A percentile compares a stretch with the other conserved stretches of the same genome.
Evolutionary conservation across 2,888 invertebrate genomes (phyloP).

Genomic region (Mimumesa dahlbomi): DNA sequence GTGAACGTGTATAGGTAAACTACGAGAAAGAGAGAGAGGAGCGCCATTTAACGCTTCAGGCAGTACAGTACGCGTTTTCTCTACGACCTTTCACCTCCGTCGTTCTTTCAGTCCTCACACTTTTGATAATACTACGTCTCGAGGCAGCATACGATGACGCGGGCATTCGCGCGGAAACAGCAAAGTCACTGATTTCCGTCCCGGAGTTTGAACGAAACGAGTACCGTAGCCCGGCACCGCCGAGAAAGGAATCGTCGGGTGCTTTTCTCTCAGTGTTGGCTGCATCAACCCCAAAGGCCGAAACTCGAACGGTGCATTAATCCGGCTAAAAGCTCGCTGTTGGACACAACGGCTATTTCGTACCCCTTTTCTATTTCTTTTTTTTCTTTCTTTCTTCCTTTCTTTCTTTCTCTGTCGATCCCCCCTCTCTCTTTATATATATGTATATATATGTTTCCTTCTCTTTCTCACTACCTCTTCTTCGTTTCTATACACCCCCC

Average conservation of each 20-base stretch:
- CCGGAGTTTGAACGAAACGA: conserved; percentile 3
- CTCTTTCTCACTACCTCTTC: background rate
- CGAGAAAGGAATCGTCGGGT: conserved; percentile 25
- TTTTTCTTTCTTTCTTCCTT: background rate
- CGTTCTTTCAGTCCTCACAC: conserved; percentile 59
- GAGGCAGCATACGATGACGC: conserved; percentile 31
- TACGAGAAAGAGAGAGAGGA: conserved; percentile 19
- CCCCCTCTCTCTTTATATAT: background rate
- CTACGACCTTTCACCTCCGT: conserved; percentile 62
- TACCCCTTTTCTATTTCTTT: background rate
- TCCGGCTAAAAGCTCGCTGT: conserved; percentile 73
- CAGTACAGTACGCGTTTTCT: conserved; percentile 53
- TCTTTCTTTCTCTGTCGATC: no score
- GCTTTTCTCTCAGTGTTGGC: conserved; percentile 24
- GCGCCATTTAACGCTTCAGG: conserved; percentile 65
- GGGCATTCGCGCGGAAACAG: conserved; percentile 38
- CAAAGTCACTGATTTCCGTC: conserved; percentile 44
- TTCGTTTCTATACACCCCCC: background rate
- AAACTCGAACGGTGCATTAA: conserved; percentile 63
- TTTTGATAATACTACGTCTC: conserved; percentile 59
- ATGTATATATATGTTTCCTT: background rate
- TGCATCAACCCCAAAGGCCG: conserved; percentile 28
- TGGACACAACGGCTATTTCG: conserved; percentile 11
- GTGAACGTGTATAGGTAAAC: conserved; percentile 1
- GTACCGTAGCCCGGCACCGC: background rate